Evolutionary conservation across 2,888 invertebrate species (phyloP).

Genomic region (Phymatocera aterrima): DNA sequence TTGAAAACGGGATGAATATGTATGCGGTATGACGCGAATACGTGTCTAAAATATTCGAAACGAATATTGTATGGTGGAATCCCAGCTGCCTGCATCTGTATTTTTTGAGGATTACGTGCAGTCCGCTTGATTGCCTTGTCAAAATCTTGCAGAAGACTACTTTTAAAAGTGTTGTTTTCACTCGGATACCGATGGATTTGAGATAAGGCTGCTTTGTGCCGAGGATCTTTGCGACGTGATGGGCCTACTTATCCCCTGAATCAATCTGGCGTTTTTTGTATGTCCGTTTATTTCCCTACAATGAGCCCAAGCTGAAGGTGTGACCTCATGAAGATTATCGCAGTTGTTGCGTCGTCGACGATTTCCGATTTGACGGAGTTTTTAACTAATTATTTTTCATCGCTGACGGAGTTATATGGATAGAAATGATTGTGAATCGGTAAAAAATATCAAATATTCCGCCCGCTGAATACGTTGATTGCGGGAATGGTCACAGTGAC

Average conservation of each 20-base stretch:
- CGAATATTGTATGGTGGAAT: background rate
- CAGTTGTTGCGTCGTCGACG: background rate
- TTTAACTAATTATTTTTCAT: too few relatives aligned
- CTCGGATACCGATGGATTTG: background rate
- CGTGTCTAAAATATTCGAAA: background rate
- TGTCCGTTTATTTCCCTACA: background rate
- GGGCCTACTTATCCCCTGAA: background rate
- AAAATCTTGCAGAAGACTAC: background rate
- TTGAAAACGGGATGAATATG: background rate
- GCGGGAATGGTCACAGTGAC: background rate
- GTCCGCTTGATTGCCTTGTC: background rate
- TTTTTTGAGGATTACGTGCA: background rate
- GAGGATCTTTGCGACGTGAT: background rate
- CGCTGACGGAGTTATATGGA: too few relatives aligned
- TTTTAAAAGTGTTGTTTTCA: conserved; percentile 4
- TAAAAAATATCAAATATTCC: too few relatives aligned
- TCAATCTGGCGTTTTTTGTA: conserved; percentile 1
- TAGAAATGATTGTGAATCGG: too few relatives aligned
- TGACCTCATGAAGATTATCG: background rate
- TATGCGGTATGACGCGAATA: background rate
- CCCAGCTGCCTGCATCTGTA: background rate
- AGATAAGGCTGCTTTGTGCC: background rate
- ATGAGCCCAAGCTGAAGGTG: background rate
- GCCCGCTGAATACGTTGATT: too few relatives aligned
- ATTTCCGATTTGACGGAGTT: background rate